A percentile compares a stretch with the other conserved stretches of the same genome.
Evolutionary conservation across 2,888 invertebrate genomes (phyloP).

Genomic region (Mythimna loreyi): DNA sequence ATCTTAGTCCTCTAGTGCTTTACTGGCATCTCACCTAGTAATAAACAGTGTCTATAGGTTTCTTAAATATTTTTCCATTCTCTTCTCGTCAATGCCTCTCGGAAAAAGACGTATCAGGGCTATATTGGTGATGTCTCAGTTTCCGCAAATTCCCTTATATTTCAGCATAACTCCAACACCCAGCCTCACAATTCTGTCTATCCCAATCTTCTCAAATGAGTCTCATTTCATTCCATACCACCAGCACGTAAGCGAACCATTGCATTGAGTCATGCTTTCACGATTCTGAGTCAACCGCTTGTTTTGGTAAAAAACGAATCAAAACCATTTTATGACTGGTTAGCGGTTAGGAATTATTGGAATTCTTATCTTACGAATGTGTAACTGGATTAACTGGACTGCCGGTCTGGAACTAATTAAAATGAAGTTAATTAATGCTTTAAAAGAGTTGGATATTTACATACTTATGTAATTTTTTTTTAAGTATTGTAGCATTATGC

Average conservation of each 20-base stretch:
- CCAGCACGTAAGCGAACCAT: constrained; percentile 27
- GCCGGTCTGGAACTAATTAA: not conserved
- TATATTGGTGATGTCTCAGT: too few relatives aligned
- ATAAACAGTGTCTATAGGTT: too few relatives aligned
- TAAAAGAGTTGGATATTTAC: not conserved
- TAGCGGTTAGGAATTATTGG: constrained; percentile 65
- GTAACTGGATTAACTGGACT: constrained; percentile 21
- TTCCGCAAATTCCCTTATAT: not conserved
- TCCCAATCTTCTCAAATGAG: constrained; percentile 14
- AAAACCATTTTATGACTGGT: constrained; percentile 60
- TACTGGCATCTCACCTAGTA: too few relatives aligned
- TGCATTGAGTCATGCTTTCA: constrained; percentile 74
- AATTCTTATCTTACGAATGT: constrained; percentile 52
- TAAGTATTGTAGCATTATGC: too few relatives aligned
- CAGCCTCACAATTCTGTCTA: not conserved
- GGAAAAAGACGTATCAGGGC: not conserved
- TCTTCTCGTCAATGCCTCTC: too few relatives aligned
- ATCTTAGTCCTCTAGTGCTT: too few relatives aligned
- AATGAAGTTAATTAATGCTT: not conserved
- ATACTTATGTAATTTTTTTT: too few relatives aligned
- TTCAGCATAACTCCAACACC: too few relatives aligned
- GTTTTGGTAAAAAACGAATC: constrained; percentile 67
- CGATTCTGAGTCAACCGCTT: constrained; percentile 69
- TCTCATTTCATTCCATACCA: constrained; percentile 36
- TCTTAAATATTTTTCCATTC: not conserved